These are phyloP conservation scores for Loxodonta africana DNA, from an alignment of 2,113 vertebrate genomes.

Conservation along the genomic window DNA sequence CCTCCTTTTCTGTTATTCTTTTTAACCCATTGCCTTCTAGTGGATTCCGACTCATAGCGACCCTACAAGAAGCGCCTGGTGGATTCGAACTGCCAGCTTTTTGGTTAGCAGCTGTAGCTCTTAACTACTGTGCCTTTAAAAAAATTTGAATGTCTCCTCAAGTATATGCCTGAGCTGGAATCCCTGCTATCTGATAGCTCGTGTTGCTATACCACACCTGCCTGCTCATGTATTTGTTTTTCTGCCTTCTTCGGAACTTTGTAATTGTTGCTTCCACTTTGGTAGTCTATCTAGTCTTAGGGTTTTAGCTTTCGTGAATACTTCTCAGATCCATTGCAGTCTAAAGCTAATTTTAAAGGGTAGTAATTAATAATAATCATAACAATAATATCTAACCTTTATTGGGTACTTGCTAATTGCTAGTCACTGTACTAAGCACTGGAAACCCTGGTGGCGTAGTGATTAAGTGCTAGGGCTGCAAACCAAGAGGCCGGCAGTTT, in stretches of 20 bases:
- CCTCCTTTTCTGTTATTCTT: background rate
- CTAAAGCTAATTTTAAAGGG: slow-evolving; percentile 57
- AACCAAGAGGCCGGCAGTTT: too few relatives aligned
- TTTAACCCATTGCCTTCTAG: background rate
- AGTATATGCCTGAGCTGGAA: background rate
- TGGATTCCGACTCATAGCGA: too few relatives aligned
- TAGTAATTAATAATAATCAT: background rate
- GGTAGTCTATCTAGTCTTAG: background rate
- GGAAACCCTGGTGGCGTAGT: too few relatives aligned
- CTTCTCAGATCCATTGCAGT: background rate
- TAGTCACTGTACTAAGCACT: background rate
- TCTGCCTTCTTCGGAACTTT: background rate
- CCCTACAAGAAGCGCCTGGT: too few relatives aligned
- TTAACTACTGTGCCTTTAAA: background rate
- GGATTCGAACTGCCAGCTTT: too few relatives aligned
- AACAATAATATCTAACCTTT: background rate
- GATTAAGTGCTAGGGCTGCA: too few relatives aligned
- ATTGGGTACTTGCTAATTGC: background rate
- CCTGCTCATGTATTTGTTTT: background rate
- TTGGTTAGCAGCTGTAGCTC: too few relatives aligned
- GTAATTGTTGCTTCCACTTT: background rate
- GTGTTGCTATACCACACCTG: background rate
- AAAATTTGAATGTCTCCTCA: background rate
- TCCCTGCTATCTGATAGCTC: background rate
- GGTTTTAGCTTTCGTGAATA: background rate